phyloP scores from a whole-genome alignment of 2,113 vertebrate genomes.

The Gulo gulo region DNA sequence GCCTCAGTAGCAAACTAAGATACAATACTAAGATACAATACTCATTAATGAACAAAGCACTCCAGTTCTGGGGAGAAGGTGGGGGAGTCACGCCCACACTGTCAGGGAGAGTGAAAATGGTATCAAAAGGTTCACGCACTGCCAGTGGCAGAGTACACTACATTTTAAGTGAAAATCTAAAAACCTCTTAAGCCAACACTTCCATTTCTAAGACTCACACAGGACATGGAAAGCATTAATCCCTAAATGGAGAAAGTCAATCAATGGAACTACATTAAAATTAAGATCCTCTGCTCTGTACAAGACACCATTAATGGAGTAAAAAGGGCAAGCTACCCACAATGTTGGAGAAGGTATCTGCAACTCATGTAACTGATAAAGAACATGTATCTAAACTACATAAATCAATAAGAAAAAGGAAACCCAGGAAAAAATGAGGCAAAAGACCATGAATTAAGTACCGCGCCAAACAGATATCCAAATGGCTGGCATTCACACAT shows the following conservation, averaged over 20 bases:
- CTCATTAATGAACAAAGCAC: slow-evolving; percentile 11
- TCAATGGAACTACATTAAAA: slow-evolving; percentile 10
- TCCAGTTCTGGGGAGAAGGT: not conserved
- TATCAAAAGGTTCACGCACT: not conserved
- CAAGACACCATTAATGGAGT: not conserved
- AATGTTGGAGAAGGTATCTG: not conserved
- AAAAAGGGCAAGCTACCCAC: not conserved
- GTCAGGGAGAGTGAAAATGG: not conserved
- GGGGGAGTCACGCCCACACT: not conserved
- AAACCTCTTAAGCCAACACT: not conserved
- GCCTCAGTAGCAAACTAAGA: not conserved
- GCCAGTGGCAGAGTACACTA: not conserved
- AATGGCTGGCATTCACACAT: not conserved
- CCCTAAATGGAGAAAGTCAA: not conserved
- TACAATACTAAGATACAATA: slow-evolving; percentile 9
- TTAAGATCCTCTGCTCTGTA: slow-evolving; percentile 4
- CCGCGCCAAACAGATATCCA: not conserved
- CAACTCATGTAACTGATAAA: not conserved
- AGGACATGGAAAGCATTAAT: not conserved
- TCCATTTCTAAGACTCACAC: not conserved
- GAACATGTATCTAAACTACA: not conserved
- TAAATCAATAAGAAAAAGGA: not conserved
- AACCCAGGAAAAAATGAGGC: not conserved
- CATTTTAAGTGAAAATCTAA: not conserved
- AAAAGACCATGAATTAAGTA: not conserved